A percentile compares a stretch with the other conserved stretches of the same genome.
Evolutionary conservation across 2,888 invertebrate genomes (phyloP).

Genomic region (Beris chalybata): DNA sequence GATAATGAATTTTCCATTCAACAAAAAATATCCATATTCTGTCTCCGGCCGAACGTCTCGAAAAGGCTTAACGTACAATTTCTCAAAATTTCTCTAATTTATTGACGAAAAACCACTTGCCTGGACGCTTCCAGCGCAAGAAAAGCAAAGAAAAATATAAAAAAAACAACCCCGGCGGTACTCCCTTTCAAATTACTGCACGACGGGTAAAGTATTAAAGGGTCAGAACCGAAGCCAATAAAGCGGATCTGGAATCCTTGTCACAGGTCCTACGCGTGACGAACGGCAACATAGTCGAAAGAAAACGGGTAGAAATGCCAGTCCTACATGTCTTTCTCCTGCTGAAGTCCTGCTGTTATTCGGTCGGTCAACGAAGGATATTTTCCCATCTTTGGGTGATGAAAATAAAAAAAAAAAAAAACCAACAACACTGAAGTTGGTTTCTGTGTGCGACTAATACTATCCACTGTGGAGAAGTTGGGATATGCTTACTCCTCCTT

Average conservation of each 20-base stretch:
- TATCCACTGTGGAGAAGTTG: constrained; percentile 20
- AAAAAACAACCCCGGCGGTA: neutral
- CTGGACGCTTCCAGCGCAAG: neutral
- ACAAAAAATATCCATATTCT: too few species aligned
- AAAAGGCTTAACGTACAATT: constrained; percentile 16
- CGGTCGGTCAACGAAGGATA: neutral
- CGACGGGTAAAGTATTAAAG: constrained; percentile 33
- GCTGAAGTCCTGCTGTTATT: constrained; percentile 10
- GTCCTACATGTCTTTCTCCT: neutral
- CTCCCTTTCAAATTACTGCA: constrained; percentile 27
- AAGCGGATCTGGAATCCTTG: constrained; percentile 34
- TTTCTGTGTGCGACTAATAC: constrained; percentile 26
- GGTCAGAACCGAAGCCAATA: constrained; percentile 34
- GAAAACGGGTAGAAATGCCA: neutral
- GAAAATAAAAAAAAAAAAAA: too few species aligned
- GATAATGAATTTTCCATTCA: too few species aligned
- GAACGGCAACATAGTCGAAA: neutral
- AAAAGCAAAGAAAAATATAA: neutral
- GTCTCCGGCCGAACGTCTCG: too few species aligned
- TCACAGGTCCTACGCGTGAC: constrained; percentile 18
- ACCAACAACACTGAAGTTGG: neutral
- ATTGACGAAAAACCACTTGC: constrained; percentile 11
- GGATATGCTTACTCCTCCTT: neutral
- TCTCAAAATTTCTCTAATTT: constrained; percentile 19
- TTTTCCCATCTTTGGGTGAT: too few species aligned